phyloP scores from a whole-genome alignment of 1,140 invertebrate genomes.

The Ceratoteleas bidentatus region DNA sequence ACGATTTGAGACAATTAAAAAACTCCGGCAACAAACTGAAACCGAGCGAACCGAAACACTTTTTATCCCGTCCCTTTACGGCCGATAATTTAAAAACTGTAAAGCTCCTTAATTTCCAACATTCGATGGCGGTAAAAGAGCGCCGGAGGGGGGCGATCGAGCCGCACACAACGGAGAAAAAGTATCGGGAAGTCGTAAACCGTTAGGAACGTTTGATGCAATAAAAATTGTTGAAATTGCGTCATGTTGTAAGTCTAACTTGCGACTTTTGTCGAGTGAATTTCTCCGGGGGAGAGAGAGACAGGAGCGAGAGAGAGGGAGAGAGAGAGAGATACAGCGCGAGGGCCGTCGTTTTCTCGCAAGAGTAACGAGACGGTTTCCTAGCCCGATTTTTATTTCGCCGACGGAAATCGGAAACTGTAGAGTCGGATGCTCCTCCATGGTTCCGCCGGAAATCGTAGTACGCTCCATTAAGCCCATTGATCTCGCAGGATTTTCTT shows the following conservation, averaged over 20 bases:
- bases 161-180: conserved; percentile 27
- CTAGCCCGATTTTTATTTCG: conserved; percentile 68
- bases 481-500: conserved; percentile 67
- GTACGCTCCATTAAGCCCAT: conserved; percentile 70
- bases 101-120: conserved; percentile 43
- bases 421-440: conserved; percentile 65
- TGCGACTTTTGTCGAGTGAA: conserved; percentile 59
- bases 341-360: conserved; percentile 51
- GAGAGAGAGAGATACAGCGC: not conserved
- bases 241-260: conserved; percentile 58
- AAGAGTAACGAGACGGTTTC: conserved; percentile 64
- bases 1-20: conserved; percentile 16
- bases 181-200: conserved; percentile 61
- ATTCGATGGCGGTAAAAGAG: conserved; percentile 16
- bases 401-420: conserved; percentile 67
- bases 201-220: conserved; percentile 58
- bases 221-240: conserved; percentile 62
- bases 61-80: conserved; percentile 20
- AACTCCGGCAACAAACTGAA: conserved; percentile 15
- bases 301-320: too few relatives aligned
- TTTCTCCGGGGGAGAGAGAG: conserved; percentile 20
- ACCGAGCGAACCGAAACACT: conserved; percentile 7
- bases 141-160: not conserved
- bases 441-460: conserved; percentile 64
- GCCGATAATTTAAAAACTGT: conserved; percentile 35